Evolutionary conservation across 1,140 invertebrate species (phyloP), one percentile per base, ranked within the genome.

Genomic region (Drosophila oshimai): DNA sequence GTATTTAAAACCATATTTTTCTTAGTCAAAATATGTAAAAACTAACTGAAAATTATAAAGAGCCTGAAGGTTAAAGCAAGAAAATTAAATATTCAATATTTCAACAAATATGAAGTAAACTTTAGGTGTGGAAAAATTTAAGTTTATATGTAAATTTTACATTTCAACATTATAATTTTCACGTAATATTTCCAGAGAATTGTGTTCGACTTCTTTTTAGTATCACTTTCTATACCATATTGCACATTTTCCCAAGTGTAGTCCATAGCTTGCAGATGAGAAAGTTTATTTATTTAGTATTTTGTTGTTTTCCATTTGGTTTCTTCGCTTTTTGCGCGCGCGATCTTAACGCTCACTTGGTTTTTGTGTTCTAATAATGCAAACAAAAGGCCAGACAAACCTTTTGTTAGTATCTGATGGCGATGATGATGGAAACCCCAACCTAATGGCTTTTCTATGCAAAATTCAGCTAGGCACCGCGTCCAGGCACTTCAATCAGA

Each of bases 261-360:
- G 41, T 71, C 45, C n/a, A n/a, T 61, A 5, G 24, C 55, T 49
- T 50, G 45, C 37, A 72, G 64, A 79, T 84, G 72, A 68, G 81
- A 86, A 86, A 86, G 80, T 86, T 80, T 86, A 45, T 71, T 71
- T 71, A 72, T 71, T 50, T 71, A 45, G 33, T 31, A 22, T 57
- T 54, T 68, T 46, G 18, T 70, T 46, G 54, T 70, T 54, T 44
- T 34, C 46, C 17, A 58, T 57, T 58, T 57, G 20, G 3, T 28
- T 46, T 5, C 34, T 69, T 77, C 54, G 17, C 53, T 28, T 51
- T 65, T 70, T 58, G 58, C 58, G 31, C 51, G 15, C 42, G 75
- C 60, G 80, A 84, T 84, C 80, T 86, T 86, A 86, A 86, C 80
- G 80, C 80, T 86, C 61, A 87, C 80, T 87, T 86, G 81, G 76